phyloP scores from a whole-genome alignment of 2,888 invertebrate species.

The Hemicrepidius hirtus region DNA sequence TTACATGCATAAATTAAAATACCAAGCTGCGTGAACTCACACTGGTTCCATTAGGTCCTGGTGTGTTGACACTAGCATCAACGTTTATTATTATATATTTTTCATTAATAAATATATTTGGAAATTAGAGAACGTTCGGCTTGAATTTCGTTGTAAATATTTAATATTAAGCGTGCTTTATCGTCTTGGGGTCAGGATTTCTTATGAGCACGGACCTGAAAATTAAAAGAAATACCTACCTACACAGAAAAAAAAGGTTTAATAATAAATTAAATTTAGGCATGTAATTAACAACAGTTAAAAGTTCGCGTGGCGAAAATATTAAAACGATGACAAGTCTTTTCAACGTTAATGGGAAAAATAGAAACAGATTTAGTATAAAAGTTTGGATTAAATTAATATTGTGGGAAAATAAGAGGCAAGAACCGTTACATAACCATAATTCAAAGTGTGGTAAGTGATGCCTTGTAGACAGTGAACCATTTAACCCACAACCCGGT shows the following conservation, averaged over 20 bases:
- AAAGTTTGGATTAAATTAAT: neutral
- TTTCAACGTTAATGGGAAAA: neutral
- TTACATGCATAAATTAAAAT: slow-evolving; percentile 23
- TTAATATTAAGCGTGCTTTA: neutral
- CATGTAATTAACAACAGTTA: slow-evolving; percentile 28
- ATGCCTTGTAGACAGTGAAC: slow-evolving; percentile 56
- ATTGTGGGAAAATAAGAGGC: slow-evolving; percentile 21
- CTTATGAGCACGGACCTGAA: slow-evolving; percentile 6
- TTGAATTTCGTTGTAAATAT: neutral
- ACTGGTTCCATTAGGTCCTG: slow-evolving; percentile 15
- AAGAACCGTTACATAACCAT: slow-evolving; percentile 46
- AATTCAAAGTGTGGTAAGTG: slow-evolving; percentile 46
- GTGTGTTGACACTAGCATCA: slow-evolving; percentile 28
- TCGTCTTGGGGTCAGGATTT: neutral
- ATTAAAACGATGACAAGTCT: neutral
- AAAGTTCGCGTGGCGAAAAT: slow-evolving; percentile 21
- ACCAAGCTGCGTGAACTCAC: slow-evolving; percentile 20
- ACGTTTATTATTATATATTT: slow-evolving; percentile 24
- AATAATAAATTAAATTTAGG: slow-evolving; percentile 38
- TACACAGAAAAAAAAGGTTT: slow-evolving; percentile 24
- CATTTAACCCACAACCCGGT: slow-evolving; percentile 59
- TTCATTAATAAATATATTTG: slow-evolving; percentile 28
- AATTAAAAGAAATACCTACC: slow-evolving; percentile 37
- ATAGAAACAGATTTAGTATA: slow-evolving; percentile 13
- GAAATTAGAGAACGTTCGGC: slow-evolving; percentile 15